Evolutionary conservation across 2,113 vertebrate genomes (phyloP), one percentile per base, ranked within the genome.

Genomic region (Neogobius melanostomus): DNA sequence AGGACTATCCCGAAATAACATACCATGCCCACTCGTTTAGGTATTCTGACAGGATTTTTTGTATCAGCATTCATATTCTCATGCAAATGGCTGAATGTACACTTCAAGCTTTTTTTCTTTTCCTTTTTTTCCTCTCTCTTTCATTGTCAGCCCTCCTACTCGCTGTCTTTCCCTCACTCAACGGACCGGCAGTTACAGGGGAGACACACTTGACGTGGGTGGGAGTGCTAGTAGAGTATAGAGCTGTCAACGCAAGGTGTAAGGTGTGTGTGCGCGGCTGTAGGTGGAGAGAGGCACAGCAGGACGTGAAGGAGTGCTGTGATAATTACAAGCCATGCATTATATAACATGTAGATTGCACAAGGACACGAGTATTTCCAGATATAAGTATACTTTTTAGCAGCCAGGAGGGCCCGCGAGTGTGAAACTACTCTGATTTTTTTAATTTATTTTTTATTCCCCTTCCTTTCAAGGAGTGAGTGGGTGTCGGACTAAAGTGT

Each of bases 301-400:
- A 89, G 87, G 89, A 85, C 81, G 82, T 90, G 87, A 90, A 89
- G 82, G 87, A 89, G 86, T 53, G 43, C 88, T 85, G 88, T 87
- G 88, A 89, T 90, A 89, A 90, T 90, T 89, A 90, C 88, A 91
- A 84, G 79, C 89, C 86, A 82, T 82, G 85, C 73, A 88, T 91
- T 91, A 91, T 88, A 84, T 89, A 91, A 91, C 86, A 76, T 86
- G 78, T 80, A 88, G 79, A 90, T 91, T 91, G 89, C 89, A 81
- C 91, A 89, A 91, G 87, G 77, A 91, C 89, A 88, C 88, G 86
- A 89, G 75, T 79, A 85, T 82, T 56, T 36, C 28, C 28, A 36
- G 28, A 77, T 88, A 84, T 84, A 88, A 85, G 85, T 84, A 77
- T 67, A 77, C 74, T 82, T 81, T 72, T 48, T 68, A 69, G 78